phyloP scores from a whole-genome alignment of 2,888 invertebrate species.

The Drosophila gaucha region DNA sequence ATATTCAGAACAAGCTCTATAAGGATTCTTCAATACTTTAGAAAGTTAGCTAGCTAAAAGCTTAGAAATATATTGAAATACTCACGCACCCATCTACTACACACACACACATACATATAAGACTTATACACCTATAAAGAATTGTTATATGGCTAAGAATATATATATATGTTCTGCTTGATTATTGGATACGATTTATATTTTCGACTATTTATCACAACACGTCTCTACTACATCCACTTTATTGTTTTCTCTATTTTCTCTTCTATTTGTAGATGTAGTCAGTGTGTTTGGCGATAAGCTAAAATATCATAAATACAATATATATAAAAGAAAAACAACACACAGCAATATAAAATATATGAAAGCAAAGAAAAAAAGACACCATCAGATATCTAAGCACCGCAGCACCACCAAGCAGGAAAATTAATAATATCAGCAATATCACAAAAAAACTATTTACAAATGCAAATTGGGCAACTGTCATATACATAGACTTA shows the following conservation, averaged over 20 bases:
- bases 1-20: too few relatives aligned
- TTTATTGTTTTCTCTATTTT: constrained; percentile 68
- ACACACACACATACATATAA: constrained; percentile 9
- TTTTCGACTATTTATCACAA: constrained; percentile 37
- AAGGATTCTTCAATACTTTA: not conserved
- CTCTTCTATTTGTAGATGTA: constrained; percentile 90
- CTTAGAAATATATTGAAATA: not conserved
- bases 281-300: constrained; percentile 95
- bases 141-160: constrained; percentile 12
- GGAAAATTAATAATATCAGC: constrained; percentile 39
- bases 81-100: not conserved
- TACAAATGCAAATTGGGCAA: constrained; percentile 29
- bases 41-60: not conserved
- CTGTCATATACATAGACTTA: constrained; percentile 37
- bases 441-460: constrained; percentile 60
- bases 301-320: constrained; percentile 81
- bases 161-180: constrained; percentile 16
- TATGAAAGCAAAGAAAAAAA: constrained; percentile 45
- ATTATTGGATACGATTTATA: constrained; percentile 14
- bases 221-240: constrained; percentile 62
- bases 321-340: constrained; percentile 48
- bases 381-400: constrained; percentile 60
- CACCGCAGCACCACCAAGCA: constrained; percentile 72
- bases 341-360: constrained; percentile 75
- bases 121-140: constrained; percentile 8